Percentiles rank a stretch among this genome's conserved stretches.
Evolutionary conservation across 2,113 vertebrate genomes (phyloP).

Genomic region (Marmota monax): DNA sequence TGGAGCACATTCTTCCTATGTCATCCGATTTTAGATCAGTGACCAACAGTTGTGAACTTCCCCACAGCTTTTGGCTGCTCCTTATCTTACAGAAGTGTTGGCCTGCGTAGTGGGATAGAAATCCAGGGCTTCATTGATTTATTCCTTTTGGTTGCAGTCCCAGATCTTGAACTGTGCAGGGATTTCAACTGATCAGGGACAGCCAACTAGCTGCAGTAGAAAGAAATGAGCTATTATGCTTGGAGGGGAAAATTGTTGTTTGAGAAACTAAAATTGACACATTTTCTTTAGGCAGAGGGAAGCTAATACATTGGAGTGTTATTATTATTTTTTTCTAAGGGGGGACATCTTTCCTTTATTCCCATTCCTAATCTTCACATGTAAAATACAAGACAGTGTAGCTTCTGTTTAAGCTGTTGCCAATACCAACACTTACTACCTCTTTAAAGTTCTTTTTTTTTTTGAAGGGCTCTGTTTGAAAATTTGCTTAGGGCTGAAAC

Average conservation of each 20-base stretch:
- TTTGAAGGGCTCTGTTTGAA: constrained; percentile 50
- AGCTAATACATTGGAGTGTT: constrained; percentile 66
- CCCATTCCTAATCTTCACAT: constrained; percentile 68
- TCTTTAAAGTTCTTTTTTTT: constrained; percentile 39
- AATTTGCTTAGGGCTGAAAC: constrained; percentile 47
- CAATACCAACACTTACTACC: constrained; percentile 76
- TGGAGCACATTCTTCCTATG: not conserved
- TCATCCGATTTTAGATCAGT: not conserved
- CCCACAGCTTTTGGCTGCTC: not conserved
- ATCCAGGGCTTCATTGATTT: constrained; percentile 53
- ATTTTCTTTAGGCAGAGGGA: constrained; percentile 78
- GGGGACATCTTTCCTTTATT: constrained; percentile 69
- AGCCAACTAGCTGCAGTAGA: constrained; percentile 47
- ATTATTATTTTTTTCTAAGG: constrained; percentile 37
- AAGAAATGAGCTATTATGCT: constrained; percentile 79
- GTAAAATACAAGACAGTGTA: constrained; percentile 72
- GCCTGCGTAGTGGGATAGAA: not conserved
- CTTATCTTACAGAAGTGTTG: constrained; percentile 38
- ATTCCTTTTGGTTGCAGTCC: constrained; percentile 71
- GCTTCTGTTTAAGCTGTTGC: constrained; percentile 72
- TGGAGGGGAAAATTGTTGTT: constrained; percentile 68
- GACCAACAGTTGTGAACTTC: not conserved
- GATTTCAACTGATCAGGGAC: constrained; percentile 58
- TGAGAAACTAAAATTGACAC: constrained; percentile 82
- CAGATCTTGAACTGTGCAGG: constrained; percentile 41